Base-by-base conservation (phyloP, 2,888 invertebrate genomes). In the Crematogaster levior region DNA sequence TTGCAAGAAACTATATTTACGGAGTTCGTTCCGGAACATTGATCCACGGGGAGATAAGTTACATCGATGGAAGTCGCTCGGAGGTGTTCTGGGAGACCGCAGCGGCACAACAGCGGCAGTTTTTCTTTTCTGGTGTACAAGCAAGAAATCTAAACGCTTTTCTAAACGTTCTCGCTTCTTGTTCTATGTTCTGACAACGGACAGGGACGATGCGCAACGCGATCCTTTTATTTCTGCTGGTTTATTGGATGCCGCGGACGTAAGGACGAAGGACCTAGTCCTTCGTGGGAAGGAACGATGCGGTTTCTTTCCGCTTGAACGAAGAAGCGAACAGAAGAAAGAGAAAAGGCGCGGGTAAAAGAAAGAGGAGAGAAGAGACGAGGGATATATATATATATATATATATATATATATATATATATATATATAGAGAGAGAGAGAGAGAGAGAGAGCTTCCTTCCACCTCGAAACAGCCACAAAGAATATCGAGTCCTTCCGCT, bases 101-200 rank as follows among this genome's bases (percentile, higher is more conserved):
- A 82, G 83, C 75, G 56, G 58, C 58, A 27, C 24, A 53, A 51
- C 74, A 24, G 37, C 15, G 46, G 53, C 61, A 24, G 73, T 82
- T 89, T 89, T 83, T 79, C 70, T 70, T 81, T 77, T 60, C 43
- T 21, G 27, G 61, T 66, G 73, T 72, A 83, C 43, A 82, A 46
- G 68, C 81, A 88, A 88, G 85, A 88, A 51, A 86, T 65, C 85
- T 88, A 86, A 88, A 86, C 85, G 89, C 79, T 87, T 60, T 70
- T 87, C 83, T 86, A 88, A 88, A 80, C 84, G 84, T 56, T 56
- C 68, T 56, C 80, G 46, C 46, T 60, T 34, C 37, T 27, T 12
- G 21, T 58, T n/a, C 12, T 24, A 10, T 56, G 0, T 9, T 24
- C 37, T 27, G 65, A 40, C 63, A 24, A 37, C 61, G 77, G 37